Conservation (phyloP, 2,113 vertebrate genomes). For the Sphaerodactylus townsendi region DNA sequence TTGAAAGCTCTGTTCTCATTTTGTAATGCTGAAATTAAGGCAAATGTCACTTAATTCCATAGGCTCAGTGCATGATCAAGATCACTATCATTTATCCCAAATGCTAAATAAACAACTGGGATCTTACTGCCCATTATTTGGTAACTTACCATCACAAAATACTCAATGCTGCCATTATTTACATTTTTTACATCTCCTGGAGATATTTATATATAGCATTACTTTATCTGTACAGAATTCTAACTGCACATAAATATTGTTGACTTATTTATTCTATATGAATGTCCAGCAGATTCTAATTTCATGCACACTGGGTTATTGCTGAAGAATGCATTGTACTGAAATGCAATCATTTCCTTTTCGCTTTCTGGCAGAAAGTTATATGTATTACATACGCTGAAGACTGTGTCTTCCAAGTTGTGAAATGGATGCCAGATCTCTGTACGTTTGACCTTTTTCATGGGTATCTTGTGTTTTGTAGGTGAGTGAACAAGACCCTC, state of each 20-base stretch:
- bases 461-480: slow-evolving; percentile 61
- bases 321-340: slow-evolving; percentile 81
- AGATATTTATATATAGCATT: slow-evolving; percentile 51
- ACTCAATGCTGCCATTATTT: slow-evolving; percentile 47
- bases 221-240: slow-evolving; percentile 38
- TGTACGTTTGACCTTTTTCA: slow-evolving; percentile 70
- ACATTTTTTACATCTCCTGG: slow-evolving; percentile 46
- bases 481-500: slow-evolving; percentile 70
- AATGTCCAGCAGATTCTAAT: slow-evolving; percentile 78
- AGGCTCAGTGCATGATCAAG: not conserved
- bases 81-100: not conserved
- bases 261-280: slow-evolving; percentile 57
- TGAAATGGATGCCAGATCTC: slow-evolving; percentile 74
- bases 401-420: slow-evolving; percentile 71
- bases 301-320: slow-evolving; percentile 80
- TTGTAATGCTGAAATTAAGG: not conserved
- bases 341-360: slow-evolving; percentile 87
- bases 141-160: slow-evolving; percentile 41
- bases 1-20: not conserved
- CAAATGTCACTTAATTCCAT: slow-evolving; percentile 1
- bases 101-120: not conserved
- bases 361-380: slow-evolving; percentile 72
- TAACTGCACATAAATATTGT: slow-evolving; percentile 62
- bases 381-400: slow-evolving; percentile 76
- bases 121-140: slow-evolving; percentile 1